Conservation (phyloP, 92 coral and sea anemone genomes). For the Montipora capitata region DNA sequence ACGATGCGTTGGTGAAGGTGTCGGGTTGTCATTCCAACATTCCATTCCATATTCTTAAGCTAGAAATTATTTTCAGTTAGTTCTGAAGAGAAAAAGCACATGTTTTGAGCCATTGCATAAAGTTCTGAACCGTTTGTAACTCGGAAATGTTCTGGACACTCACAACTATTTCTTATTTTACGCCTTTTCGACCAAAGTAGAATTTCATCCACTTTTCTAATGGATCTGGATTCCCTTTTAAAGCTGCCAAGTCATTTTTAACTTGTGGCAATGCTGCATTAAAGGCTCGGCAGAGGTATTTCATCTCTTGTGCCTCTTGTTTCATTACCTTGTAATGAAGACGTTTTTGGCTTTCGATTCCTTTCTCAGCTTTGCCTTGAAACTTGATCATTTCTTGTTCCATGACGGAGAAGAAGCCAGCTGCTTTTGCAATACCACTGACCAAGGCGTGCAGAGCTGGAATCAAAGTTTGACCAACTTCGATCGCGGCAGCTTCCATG, state of each 20-base stretch:
- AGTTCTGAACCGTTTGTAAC: too few species aligned
- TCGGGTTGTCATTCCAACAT: too few species aligned
- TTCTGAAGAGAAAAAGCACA: too few species aligned
- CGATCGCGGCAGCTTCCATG: constrained; percentile 56
- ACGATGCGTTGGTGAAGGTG: too few species aligned
- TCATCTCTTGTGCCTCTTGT: constrained; percentile 58
- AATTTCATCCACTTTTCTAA: too few species aligned
- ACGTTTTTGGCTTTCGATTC: constrained; percentile 15
- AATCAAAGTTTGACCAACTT: constrained; percentile 31
- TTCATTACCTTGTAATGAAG: constrained; percentile 57
- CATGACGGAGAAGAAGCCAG: constrained; percentile 71
- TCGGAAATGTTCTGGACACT: too few species aligned
- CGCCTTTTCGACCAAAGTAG: background rate
- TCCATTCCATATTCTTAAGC: too few species aligned
- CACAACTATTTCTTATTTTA: too few species aligned
- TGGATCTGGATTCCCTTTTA: constrained; percentile 1
- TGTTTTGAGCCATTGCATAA: too few species aligned
- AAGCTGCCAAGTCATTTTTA: constrained; percentile 54
- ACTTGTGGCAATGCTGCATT: constrained; percentile 65
- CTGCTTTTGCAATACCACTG: constrained; percentile 67
- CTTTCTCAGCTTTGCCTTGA: constrained; percentile 1
- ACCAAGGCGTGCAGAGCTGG: constrained; percentile 72
- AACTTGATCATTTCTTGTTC: constrained; percentile 58
- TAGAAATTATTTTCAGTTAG: too few species aligned
- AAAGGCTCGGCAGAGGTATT: constrained; percentile 54